Conservation (phyloP, 2,797 vertebrate species). For the Anas capensis region DNA sequence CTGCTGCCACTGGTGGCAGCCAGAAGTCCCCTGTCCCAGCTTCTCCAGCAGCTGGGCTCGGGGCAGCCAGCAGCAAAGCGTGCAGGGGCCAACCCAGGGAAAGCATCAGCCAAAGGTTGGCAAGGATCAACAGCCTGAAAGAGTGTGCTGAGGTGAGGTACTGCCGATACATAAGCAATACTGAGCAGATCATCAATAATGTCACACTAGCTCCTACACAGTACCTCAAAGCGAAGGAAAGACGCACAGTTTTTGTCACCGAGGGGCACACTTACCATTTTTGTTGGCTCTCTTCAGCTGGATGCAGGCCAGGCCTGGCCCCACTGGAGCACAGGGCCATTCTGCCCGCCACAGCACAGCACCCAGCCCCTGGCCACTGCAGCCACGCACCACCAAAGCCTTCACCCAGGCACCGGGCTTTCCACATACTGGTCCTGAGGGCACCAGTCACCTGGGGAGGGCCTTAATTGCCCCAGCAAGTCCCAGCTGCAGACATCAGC, state of each 20-base stretch:
- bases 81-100: fast-evolving
- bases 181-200: fast-evolving
- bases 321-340: fast-evolving
- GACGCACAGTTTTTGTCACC: fast-evolving
- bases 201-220: fast-evolving
- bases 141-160: fast-evolving
- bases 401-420: fast-evolving
- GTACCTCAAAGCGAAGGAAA: too few relatives aligned
- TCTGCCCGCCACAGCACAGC: fast-evolving
- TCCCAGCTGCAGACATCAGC: neutral
- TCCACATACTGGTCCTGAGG: fast-evolving
- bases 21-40: neutral
- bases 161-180: fast-evolving
- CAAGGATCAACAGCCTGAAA: fast-evolving
- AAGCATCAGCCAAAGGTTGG: neutral
- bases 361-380: too few relatives aligned
- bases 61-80: fast-evolving
- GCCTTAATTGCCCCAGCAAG: fast-evolving
- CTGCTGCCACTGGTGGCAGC: fast-evolving
- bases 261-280: neutral
- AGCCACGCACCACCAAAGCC: neutral
- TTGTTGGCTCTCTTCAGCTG: fast-evolving
- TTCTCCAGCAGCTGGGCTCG: fast-evolving
- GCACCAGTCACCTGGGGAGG: fast-evolving
- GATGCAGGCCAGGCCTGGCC: neutral